These are phyloP conservation scores for Caenorhabditis remanei DNA, from an alignment of 1,140 invertebrate species.

Conservation along the genomic window DNA sequence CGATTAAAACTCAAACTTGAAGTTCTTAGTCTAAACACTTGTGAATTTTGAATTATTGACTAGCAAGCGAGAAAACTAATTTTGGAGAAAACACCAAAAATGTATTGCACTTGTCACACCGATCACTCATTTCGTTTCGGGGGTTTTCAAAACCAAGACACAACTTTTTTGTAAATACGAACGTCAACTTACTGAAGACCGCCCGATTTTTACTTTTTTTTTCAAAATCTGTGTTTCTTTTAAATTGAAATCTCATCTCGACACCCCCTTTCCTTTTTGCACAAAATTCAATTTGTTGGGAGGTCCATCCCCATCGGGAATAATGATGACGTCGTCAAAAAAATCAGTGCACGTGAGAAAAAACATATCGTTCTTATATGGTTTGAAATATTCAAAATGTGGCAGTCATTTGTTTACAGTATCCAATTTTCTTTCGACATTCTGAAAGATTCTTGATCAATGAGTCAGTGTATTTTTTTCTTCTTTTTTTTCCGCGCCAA, in stretches of 20 bases:
- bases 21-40: neutral
- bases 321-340: conserved; percentile 9
- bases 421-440: neutral
- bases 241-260: conserved; percentile 35
- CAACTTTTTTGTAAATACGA: neutral
- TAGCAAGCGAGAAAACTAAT: neutral
- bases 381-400: neutral
- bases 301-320: neutral
- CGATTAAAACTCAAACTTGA: neutral
- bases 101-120: conserved; percentile 22
- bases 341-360: neutral
- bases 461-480: neutral
- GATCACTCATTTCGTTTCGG: neutral
- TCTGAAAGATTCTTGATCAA: neutral
- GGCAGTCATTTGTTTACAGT: neutral
- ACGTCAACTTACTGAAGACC: neutral
- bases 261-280: conserved; percentile 21
- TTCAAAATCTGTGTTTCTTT: neutral
- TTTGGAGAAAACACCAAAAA: conserved; percentile 28
- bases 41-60: conserved; percentile 35
- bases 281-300: conserved; percentile 7
- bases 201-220: neutral
- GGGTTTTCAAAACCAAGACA: neutral
- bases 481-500: neutral
- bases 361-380: neutral